Percentiles rank a stretch among this genome's conserved stretches.
Evolutionary conservation across 2,797 vertebrate genomes (phyloP).

Genomic region (Macrochelys suwanniensis): DNA sequence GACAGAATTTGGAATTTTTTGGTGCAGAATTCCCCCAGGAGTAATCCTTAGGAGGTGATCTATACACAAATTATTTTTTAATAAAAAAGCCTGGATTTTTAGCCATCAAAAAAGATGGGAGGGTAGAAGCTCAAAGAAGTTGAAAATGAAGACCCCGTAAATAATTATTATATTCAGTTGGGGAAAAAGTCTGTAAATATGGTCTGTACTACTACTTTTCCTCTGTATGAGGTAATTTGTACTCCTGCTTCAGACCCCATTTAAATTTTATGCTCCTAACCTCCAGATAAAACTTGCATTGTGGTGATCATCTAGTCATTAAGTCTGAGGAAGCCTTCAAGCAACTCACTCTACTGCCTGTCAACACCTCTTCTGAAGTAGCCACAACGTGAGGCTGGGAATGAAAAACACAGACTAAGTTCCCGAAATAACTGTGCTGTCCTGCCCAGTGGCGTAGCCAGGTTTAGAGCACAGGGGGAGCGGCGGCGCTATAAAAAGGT

Average conservation of each 20-base stretch:
- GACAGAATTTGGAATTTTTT: not conserved
- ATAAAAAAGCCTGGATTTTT: not conserved
- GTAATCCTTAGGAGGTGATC: not conserved
- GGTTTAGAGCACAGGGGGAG: too few relatives aligned
- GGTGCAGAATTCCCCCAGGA: not conserved
- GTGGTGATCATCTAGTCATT: conserved; percentile 20
- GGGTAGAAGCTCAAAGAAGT: not conserved
- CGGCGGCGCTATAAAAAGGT: too few relatives aligned
- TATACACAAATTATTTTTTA: not conserved
- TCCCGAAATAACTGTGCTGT: conserved; percentile 69
- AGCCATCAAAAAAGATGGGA: not conserved
- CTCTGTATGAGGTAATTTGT: too few relatives aligned
- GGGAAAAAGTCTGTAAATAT: not conserved
- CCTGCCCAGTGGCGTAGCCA: too few relatives aligned
- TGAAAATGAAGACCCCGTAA: conserved; percentile 29
- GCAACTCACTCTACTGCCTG: conserved; percentile 10
- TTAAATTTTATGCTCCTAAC: conserved; percentile 19
- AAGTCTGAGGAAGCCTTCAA: conserved; percentile 28
- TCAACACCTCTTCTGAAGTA: not conserved
- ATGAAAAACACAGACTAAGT: conserved; percentile 49
- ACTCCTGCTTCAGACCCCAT: not conserved
- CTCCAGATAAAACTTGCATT: conserved; percentile 19
- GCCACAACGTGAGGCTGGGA: conserved; percentile 27
- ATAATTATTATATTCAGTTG: not conserved
- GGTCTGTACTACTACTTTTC: not conserved